A percentile compares a stretch with the other conserved stretches of the same genome.
Conservation (phyloP, 1,140 invertebrate genomes). For the Reticulitermes speratus region DNA sequence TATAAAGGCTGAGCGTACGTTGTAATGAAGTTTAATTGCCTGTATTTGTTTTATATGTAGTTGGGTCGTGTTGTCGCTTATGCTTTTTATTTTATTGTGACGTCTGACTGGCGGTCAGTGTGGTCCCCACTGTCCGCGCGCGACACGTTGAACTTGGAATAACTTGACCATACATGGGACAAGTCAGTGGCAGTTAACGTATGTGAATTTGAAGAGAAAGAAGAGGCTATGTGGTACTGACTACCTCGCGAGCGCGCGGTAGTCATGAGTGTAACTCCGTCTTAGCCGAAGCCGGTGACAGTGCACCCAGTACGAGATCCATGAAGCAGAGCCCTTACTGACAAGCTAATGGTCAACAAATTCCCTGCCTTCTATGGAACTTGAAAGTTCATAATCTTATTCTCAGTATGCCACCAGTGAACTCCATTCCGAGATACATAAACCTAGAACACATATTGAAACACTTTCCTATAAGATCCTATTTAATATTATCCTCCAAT, state of each 20-base stretch:
- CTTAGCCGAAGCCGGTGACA: no score
- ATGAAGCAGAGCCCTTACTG: no score
- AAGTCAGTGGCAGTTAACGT: neutral
- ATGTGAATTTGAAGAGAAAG: neutral
- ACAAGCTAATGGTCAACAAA: no score
- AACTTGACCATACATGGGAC: conserved; percentile 10
- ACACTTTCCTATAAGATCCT: no score
- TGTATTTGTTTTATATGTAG: neutral
- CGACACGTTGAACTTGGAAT: conserved; percentile 21
- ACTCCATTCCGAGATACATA: no score
- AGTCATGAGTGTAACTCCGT: no score
- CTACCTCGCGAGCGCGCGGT: neutral
- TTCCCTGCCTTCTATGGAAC: no score
- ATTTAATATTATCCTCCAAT: no score
- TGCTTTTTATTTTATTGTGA: neutral
- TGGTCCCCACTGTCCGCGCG: neutral
- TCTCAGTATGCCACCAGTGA: no score
- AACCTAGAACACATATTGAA: no score
- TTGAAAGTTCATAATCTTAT: no score
- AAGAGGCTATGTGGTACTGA: neutral
- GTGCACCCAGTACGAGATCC: no score
- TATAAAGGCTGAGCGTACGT: neutral
- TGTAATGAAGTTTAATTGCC: neutral
- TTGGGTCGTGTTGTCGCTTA: neutral
- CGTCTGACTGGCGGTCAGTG: neutral